These are phyloP conservation scores for Chauna torquata DNA, from an alignment of 2,113 vertebrate species.

Conservation along the genomic window DNA sequence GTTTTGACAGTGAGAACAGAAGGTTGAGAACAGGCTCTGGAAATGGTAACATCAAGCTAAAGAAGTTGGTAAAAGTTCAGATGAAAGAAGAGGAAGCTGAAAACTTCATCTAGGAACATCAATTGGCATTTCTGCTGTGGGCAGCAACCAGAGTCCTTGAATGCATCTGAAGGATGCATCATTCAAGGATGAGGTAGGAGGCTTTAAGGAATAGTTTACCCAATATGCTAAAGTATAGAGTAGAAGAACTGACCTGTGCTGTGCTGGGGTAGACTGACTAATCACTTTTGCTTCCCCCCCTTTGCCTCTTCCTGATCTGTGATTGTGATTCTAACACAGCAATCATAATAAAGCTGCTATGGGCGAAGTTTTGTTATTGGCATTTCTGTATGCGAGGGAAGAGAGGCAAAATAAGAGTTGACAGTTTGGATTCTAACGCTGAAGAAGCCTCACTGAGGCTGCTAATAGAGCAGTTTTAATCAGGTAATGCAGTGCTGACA, in stretches of 20 bases:
- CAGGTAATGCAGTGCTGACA: constrained; percentile 12
- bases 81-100: background rate
- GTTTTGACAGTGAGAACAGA: background rate
- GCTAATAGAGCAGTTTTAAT: background rate
- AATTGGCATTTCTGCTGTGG: background rate
- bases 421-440: background rate
- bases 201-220: background rate
- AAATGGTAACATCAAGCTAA: background rate
- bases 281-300: background rate
- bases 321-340: background rate
- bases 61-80: background rate
- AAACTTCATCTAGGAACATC: background rate
- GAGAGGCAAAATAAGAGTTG: background rate
- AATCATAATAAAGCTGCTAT: background rate
- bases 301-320: background rate
- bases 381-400: background rate
- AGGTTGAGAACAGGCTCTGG: background rate
- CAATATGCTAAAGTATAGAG: background rate
- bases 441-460: background rate
- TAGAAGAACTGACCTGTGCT: accelerated
- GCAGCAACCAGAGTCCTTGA: background rate
- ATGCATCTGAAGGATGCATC: too few species aligned
- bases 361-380: background rate
- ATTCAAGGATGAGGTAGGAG: background rate
- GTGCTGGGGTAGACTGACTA: background rate